Conservation (phyloP, 1,140 invertebrate species). For the Sminthurides bifidus region DNA sequence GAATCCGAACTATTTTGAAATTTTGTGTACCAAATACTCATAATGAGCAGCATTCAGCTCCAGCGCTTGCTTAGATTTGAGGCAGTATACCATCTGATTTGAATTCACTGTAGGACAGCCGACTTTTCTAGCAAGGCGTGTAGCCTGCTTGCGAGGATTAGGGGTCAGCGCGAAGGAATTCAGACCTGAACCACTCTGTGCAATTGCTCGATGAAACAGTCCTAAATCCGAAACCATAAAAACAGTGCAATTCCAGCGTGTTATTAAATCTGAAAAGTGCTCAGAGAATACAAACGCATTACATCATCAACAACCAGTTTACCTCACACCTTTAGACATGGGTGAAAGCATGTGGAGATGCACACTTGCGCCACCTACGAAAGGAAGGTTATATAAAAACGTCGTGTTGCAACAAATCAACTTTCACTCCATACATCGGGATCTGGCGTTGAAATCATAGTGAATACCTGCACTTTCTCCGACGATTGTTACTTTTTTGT, state of each 20-base stretch:
- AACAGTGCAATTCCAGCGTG: background rate
- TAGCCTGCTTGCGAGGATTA: conserved; percentile 47
- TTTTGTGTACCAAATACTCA: conserved; percentile 5
- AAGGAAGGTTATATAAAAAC: background rate
- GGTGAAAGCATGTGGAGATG: conserved; percentile 11
- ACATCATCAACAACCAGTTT: background rate
- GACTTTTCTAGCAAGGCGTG: conserved; percentile 44
- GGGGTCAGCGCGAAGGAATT: conserved; percentile 61
- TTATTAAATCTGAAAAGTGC: too few relatives aligned
- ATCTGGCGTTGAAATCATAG: too few relatives aligned
- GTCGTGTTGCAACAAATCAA: background rate
- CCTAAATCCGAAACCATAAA: background rate
- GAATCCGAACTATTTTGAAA: background rate
- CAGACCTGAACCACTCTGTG: conserved; percentile 44
- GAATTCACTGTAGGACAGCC: conserved; percentile 47
- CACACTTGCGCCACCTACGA: background rate
- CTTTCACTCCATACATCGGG: background rate
- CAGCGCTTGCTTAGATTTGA: conserved; percentile 32
- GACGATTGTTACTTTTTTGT: conserved; percentile 4
- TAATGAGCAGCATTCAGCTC: conserved; percentile 5
- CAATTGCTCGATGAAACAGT: conserved; percentile 20
- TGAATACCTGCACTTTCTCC: conserved; percentile 9
- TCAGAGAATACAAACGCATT: too few relatives aligned
- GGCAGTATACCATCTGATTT: conserved; percentile 34
- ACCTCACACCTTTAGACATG: conserved; percentile 2